Evolutionary conservation across 2,797 vertebrate species (phyloP).

Genomic region (Champsocephalus gunnari): DNA sequence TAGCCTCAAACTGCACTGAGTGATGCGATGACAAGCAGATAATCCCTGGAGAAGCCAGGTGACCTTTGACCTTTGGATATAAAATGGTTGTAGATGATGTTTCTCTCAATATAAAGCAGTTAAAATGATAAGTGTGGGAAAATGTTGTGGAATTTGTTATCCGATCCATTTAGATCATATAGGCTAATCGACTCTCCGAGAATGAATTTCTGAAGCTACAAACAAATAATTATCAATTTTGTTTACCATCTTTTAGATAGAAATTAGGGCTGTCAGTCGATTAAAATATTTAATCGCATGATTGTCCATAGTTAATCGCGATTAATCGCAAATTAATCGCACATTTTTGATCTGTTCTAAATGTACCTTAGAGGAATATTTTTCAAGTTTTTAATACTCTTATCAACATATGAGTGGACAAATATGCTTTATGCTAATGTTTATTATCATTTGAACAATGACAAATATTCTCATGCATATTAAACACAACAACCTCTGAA

Average conservation of each 20-base stretch:
- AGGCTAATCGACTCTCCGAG: not conserved
- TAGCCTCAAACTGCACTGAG: constrained; percentile 48
- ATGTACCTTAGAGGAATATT: no score
- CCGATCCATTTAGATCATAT: not conserved
- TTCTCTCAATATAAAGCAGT: constrained; percentile 16
- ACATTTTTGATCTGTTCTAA: no score
- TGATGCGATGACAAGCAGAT: constrained; percentile 55
- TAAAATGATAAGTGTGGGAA: constrained; percentile 24
- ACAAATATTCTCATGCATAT: no score
- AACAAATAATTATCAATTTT: constrained; percentile 14
- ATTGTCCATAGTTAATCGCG: no score
- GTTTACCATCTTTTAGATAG: constrained; percentile 11
- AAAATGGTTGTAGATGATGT: constrained; percentile 30
- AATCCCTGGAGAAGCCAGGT: constrained; percentile 43
- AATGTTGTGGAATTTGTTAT: constrained; percentile 4
- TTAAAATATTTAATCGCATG: no score
- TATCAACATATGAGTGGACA: no score
- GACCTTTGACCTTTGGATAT: constrained; percentile 59
- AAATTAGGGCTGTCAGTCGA: not conserved
- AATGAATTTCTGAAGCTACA: not conserved
- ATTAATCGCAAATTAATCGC: no score
- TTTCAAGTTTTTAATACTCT: no score
- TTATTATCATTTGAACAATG: no score
- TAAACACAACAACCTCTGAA: no score
- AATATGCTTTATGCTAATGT: no score